Percentiles rank a stretch among this genome's conserved stretches.
Conservation (phyloP, 2,113 vertebrate species). For the Lycocorax pyrrhopterus region DNA sequence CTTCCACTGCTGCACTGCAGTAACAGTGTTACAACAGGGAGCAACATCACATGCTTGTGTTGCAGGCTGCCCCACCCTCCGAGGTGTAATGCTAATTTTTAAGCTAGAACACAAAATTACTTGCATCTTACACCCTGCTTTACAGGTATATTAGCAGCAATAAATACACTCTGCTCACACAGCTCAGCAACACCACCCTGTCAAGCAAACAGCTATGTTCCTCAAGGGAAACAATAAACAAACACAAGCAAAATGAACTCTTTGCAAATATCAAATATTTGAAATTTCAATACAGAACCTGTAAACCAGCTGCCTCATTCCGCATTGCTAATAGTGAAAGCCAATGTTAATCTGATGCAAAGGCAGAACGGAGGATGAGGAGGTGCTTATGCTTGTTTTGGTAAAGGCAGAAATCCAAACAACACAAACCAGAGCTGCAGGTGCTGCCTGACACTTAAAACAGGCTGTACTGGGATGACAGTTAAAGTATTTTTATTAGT, state of each 20-base stretch:
- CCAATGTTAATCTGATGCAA: neutral
- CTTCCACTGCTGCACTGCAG: rapidly evolving
- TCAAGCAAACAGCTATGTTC: neutral
- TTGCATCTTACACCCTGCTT: neutral
- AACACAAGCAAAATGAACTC: neutral
- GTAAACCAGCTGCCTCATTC: neutral
- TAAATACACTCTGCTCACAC: neutral
- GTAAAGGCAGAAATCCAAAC: neutral
- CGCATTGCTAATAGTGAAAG: neutral
- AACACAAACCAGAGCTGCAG: neutral
- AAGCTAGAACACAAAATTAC: neutral
- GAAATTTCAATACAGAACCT: neutral
- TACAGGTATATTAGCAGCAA: neutral
- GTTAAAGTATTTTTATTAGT: neutral
- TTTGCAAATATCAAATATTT: neutral
- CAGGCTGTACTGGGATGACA: neutral
- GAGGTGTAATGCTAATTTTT: neutral
- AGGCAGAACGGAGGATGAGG: neutral
- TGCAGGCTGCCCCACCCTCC: rapidly evolving
- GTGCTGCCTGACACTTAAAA: neutral
- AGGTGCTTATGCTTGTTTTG: neutral
- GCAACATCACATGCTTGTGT: rapidly evolving
- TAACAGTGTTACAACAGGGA: neutral
- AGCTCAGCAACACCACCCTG: neutral
- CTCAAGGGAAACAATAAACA: neutral